Base-by-base conservation (phyloP, 1,140 invertebrate species). In the Halesus radiatus region DNA sequence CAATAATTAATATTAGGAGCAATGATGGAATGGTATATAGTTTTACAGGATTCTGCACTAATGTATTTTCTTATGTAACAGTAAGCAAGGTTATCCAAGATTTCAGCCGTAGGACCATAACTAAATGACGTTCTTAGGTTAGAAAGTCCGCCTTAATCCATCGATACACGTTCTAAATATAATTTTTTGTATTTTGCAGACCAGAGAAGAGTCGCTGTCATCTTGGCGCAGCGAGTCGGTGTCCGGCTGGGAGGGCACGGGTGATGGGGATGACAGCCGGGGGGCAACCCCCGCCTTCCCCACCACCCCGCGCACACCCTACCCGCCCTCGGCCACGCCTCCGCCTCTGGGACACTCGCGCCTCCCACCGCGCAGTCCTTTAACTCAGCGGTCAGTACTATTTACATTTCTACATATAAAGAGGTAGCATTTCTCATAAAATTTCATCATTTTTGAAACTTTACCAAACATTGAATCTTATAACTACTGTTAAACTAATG, bases 261-360 rank as follows among this genome's bases (percentile, higher is more conserved):
- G 29, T 85, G 82, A 88, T 75, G 84, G 88, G 80, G 87, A 88
- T 80, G 85, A 85, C 84, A 88, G 87, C 87, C 92, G 96, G 76
- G 95, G 96, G 22, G 94, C 96, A 86, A 98, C 96, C 3, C 96
- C 96, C 20, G 95, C 95, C 56, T 98, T 98, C 89, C 96, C 96
- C 50, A 95, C 96, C 22, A 94, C 95, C 84, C 95, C 96, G 29
- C 92, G 95, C 81, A 97, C 96, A 2, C 96, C 96, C 1, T 97
- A 97, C 90, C 90, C 92, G 76, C 91, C 93, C 32, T 92, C 92
- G 83, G 90, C 89, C 84, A 91, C 89, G 85, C 92, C 89, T 87
- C 90, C 88, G 86, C 23, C 80, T 10, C 76, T 89, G 85, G 92
- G 89, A 87, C 91, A 88, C 86, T 32, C 80, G 32, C 76, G 82